phyloP scores from a whole-genome alignment of 2,113 vertebrate genomes.

The Pogonocichla stellata region DNA sequence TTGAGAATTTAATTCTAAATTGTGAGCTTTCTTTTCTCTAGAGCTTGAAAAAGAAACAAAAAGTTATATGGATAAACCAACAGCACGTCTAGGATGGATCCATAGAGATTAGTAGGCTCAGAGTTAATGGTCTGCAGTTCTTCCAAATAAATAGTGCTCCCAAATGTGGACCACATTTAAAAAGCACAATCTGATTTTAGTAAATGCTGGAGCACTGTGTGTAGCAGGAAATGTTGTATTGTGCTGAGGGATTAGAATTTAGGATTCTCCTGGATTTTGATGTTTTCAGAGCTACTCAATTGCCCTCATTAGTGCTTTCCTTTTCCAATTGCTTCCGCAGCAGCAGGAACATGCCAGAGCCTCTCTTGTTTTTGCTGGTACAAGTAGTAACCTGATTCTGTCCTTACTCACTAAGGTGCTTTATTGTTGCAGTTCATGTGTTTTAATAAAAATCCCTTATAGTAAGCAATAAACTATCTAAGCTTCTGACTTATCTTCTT shows the following conservation, averaged over 20 bases:
- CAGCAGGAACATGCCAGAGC: neutral
- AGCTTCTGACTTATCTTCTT: neutral
- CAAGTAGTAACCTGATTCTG: neutral
- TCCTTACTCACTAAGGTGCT: neutral
- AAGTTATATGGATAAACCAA: neutral
- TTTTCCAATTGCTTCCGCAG: neutral
- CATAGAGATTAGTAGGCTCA: neutral
- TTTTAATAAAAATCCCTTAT: constrained; percentile 2
- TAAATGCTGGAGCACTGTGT: neutral
- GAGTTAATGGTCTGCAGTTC: neutral
- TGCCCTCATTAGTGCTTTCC: constrained; percentile 4
- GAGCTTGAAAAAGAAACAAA: neutral
- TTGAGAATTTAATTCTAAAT: neutral
- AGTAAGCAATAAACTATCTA: neutral
- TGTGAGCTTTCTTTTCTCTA: neutral
- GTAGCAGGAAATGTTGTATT: neutral
- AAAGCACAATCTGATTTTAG: neutral
- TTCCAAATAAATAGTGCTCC: neutral
- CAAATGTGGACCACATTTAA: neutral
- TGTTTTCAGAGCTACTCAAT: neutral
- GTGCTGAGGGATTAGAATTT: neutral
- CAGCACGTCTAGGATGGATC: neutral
- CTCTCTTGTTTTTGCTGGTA: neutral
- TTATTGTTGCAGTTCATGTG: neutral
- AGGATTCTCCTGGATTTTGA: neutral